Evolutionary conservation across 2,888 invertebrate genomes (phyloP), one percentile per base, ranked within the genome.

Genomic region (Cheilosia vernalis): DNA sequence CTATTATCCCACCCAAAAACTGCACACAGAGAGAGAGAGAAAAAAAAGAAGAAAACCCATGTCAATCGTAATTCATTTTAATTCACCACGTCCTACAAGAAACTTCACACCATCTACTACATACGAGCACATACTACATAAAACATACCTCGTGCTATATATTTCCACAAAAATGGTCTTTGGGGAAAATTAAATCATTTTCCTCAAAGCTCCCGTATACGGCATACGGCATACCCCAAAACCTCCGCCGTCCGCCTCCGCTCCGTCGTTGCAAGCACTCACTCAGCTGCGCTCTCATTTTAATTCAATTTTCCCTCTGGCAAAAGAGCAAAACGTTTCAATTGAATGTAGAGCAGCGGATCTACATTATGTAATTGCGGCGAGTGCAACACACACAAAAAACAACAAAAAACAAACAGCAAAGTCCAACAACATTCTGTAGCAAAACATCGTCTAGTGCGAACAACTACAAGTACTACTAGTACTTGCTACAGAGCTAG

Each of bases 291-390:
- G 81, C 85, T 85, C 85, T 85, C 81, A 85, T 85, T 85, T 85
- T 85, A 85, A 85, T 85, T 85, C 85, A 85, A 85, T 85, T 85
- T 85, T 85, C 61, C 85, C 81, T 85, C 85, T 72, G 77, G 85
- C 76, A 85, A 85, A 85, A 85, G 85, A 85, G 85, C 85, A 81
- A 85, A 85, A 85, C 77, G 85, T 81, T 85, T 81, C 76, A 85
- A 85, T 85, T 81, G 85, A 85, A 85, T 85, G 81, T 85, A 56
- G 85, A 85, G 85, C 85, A 85, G 37, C 85, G 81, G 85, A 85
- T 85, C 81, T 81, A 81, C 85, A 77, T 85, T 85, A 85, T 85
- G 81, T 85, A 85, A 85, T 81, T 85, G 81, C 72, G 85, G 85
- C 85, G 81, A 85, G 60, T 80, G 80, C 64, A 61, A 64, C 10